Percentiles rank a stretch among this genome's conserved stretches.
Evolutionary conservation across 2,113 vertebrate species (phyloP).

Genomic region (Hippocampus zosterae): DNA sequence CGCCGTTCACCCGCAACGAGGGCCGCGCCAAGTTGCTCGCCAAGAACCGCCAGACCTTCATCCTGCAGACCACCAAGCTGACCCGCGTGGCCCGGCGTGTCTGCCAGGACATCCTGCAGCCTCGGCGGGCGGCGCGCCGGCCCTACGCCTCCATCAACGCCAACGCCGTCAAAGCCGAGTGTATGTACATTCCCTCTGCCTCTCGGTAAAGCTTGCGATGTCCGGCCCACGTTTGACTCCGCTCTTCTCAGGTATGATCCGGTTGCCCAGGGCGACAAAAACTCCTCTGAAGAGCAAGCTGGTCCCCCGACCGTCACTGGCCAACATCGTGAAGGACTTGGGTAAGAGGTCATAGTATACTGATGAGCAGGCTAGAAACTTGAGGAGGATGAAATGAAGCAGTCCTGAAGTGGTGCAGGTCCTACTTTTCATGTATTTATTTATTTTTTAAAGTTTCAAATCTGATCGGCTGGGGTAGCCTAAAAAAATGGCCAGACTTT

Average conservation of each 20-base stretch:
- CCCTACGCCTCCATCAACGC: conserved; percentile 93
- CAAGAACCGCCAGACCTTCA: conserved; percentile 91
- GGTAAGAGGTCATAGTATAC: conserved; percentile 62
- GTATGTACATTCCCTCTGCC: conserved; percentile 59
- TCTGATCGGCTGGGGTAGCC: too few species aligned
- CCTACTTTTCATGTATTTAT: too few species aligned
- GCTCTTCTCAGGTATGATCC: conserved; percentile 78
- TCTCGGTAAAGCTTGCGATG: neutral
- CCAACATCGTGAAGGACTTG: conserved; percentile 85
- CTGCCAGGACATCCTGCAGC: conserved; percentile 88
- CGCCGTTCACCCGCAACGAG: conserved; percentile 85
- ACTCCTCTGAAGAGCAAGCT: conserved; percentile 78
- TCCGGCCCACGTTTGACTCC: neutral
- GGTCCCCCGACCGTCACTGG: conserved; percentile 78
- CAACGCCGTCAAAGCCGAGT: conserved; percentile 92
- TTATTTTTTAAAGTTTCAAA: too few species aligned
- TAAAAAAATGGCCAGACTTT: too few species aligned
- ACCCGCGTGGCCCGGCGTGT: conserved; percentile 87
- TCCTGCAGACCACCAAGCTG: conserved; percentile 90
- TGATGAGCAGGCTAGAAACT: too few species aligned
- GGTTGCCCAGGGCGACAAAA: conserved; percentile 88
- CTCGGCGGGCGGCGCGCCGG: conserved; percentile 81
- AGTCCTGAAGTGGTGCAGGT: too few species aligned
- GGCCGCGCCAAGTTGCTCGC: conserved; percentile 88
- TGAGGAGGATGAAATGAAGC: too few species aligned